Conservation (phyloP, 2,888 invertebrate genomes). For the Pristionchus fissidentatus region DNA sequence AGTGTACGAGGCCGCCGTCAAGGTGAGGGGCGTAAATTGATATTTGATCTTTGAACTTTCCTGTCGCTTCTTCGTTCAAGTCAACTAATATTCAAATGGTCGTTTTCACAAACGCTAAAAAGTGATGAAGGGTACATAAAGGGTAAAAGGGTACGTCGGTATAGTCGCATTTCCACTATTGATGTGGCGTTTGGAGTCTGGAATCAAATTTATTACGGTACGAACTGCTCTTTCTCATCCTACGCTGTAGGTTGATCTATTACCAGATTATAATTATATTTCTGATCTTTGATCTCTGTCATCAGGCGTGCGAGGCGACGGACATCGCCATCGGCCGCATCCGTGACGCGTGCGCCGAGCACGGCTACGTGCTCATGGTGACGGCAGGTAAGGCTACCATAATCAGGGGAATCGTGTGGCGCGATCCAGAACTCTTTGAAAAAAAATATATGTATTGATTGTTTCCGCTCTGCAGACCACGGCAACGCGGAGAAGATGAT, state of each 20-base stretch:
- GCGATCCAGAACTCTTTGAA: neutral
- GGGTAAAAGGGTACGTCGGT: no score
- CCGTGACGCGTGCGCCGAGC: conserved; percentile 75
- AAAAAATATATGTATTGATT: neutral
- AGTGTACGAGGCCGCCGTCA: conserved; percentile 76
- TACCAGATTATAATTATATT: neutral
- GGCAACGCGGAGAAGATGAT: conserved; percentile 78
- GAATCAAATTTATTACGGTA: neutral
- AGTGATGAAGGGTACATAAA: neutral
- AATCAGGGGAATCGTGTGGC: neutral
- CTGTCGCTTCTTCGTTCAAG: neutral
- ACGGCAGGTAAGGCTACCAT: conserved; percentile 55
- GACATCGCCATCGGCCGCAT: conserved; percentile 77
- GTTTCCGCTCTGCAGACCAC: conserved; percentile 75
- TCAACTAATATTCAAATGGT: neutral
- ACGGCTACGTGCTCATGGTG: conserved; percentile 66
- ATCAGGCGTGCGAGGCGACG: conserved; percentile 64
- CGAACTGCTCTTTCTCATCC: neutral
- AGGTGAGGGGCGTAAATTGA: conserved; percentile 61
- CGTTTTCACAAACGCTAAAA: neutral
- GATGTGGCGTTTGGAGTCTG: no score
- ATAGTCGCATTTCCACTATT: no score
- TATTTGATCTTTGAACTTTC: neutral
- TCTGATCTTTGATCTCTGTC: neutral
- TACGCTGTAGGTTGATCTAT: no score